Percentiles rank a stretch among this genome's conserved stretches.
Conservation (phyloP, 2,888 invertebrate species). For the Hirtodrosophila confusa region DNA sequence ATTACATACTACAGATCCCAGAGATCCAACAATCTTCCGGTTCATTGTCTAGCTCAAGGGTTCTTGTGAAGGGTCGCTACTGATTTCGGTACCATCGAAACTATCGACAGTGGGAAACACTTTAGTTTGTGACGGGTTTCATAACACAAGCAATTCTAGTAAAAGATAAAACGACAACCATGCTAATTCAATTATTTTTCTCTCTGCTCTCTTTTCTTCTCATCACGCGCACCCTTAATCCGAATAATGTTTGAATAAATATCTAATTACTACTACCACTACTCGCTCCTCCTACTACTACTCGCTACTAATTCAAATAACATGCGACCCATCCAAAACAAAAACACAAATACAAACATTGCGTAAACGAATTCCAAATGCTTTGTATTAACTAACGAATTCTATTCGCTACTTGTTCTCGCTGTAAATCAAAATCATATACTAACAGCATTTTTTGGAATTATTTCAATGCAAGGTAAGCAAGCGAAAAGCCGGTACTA, state of each 20-base stretch:
- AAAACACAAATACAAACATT: slow-evolving; percentile 23
- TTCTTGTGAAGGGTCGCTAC: slow-evolving; percentile 53
- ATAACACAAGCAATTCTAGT: slow-evolving; percentile 38
- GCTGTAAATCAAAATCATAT: slow-evolving; percentile 66
- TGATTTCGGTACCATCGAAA: slow-evolving; percentile 51
- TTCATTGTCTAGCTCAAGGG: not conserved
- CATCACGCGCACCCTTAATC: slow-evolving; percentile 75
- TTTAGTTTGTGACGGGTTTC: slow-evolving; percentile 34
- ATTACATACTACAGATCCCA: slow-evolving; percentile 5
- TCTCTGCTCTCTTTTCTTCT: slow-evolving; percentile 82
- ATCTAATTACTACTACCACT: slow-evolving; percentile 55
- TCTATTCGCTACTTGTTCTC: slow-evolving; percentile 50
- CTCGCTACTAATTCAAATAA: slow-evolving; percentile 52
- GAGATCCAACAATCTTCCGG: slow-evolving; percentile 9
- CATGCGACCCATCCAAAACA: slow-evolving; percentile 24
- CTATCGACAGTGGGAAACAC: slow-evolving; percentile 6
- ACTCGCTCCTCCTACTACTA: slow-evolving; percentile 54
- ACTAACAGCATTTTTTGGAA: slow-evolving; percentile 97
- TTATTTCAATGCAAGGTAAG: slow-evolving; percentile 99
- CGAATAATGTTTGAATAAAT: slow-evolving; percentile 46
- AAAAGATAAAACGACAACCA: slow-evolving; percentile 51
- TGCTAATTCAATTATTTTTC: slow-evolving; percentile 81
- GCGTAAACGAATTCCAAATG: slow-evolving; percentile 60
- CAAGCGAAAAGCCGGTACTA: slow-evolving; percentile 82
- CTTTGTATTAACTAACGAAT: slow-evolving; percentile 57